Percentiles rank a stretch among this genome's conserved stretches.
Conservation (phyloP, 2,113 vertebrate genomes). For the Hepsetus odoe region DNA sequence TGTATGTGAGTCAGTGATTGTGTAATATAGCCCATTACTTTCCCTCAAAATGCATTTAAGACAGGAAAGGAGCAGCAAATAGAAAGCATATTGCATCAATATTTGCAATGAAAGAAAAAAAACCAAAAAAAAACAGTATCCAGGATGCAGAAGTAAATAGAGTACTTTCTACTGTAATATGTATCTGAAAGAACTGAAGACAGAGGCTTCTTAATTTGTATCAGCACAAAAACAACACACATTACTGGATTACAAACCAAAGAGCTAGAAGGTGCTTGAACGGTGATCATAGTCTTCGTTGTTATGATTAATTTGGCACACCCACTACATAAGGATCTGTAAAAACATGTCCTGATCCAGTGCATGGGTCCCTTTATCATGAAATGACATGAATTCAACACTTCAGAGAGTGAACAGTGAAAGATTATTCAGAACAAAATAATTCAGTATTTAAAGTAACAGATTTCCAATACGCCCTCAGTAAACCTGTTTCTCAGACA, state of each 20-base stretch:
- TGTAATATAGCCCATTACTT: neutral
- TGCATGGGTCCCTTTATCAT: neutral
- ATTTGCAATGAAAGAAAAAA: too few relatives aligned
- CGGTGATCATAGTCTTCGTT: neutral
- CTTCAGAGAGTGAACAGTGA: neutral
- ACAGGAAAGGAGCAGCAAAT: neutral
- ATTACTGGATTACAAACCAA: too few relatives aligned
- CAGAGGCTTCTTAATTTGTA: constrained; percentile 3
- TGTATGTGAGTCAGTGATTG: neutral
- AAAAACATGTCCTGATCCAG: neutral
- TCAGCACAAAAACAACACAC: neutral
- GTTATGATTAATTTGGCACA: constrained; percentile 17
- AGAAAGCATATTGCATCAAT: neutral
- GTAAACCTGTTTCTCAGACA: neutral
- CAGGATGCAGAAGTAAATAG: too few relatives aligned
- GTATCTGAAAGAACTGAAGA: too few relatives aligned
- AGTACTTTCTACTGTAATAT: too few relatives aligned
- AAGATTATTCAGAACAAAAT: neutral
- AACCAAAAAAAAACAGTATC: too few relatives aligned
- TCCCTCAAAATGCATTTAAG: neutral
- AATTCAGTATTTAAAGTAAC: neutral
- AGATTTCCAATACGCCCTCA: neutral
- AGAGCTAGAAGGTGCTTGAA: too few relatives aligned
- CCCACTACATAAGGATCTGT: neutral
- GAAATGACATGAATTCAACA: neutral